Conservation (phyloP, 2,113 vertebrate genomes). For the Leiothrix lutea region DNA sequence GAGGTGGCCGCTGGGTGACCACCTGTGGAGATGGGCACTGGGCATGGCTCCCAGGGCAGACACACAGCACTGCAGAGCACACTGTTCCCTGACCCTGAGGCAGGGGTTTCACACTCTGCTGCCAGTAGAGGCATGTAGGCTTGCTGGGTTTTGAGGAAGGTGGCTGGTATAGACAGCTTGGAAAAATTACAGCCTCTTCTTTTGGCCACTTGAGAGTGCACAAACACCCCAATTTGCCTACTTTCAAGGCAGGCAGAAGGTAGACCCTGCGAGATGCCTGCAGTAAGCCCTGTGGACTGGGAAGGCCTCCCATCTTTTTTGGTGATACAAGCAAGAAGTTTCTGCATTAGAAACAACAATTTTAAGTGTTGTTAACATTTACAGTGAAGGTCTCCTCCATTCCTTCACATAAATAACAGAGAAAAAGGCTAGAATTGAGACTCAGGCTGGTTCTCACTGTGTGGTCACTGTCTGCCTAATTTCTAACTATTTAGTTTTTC, state of each 20-base stretch:
- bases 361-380: conserved; percentile 32
- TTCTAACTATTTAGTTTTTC: conserved; percentile 34
- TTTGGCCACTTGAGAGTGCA: neutral
- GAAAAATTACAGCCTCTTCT: neutral
- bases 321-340: neutral
- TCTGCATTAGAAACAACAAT: neutral
- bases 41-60: accelerated
- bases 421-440: neutral
- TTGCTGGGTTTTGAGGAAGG: neutral
- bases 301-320: neutral
- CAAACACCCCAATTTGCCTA: neutral
- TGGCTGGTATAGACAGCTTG: neutral
- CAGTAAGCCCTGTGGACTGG: neutral
- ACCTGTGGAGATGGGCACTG: neutral
- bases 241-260: neutral
- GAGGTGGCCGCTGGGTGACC: neutral
- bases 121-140: neutral
- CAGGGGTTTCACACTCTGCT: neutral
- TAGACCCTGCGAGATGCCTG: neutral
- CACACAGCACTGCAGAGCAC: neutral
- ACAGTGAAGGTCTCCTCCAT: neutral
- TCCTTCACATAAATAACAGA: conserved; percentile 24
- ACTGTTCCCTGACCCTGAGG: neutral
- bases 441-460: conserved; percentile 27
- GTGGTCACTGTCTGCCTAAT: conserved; percentile 30